phyloP scores from a whole-genome alignment of 2,797 vertebrate species.

The Hypotaenidia philippensis region DNA sequence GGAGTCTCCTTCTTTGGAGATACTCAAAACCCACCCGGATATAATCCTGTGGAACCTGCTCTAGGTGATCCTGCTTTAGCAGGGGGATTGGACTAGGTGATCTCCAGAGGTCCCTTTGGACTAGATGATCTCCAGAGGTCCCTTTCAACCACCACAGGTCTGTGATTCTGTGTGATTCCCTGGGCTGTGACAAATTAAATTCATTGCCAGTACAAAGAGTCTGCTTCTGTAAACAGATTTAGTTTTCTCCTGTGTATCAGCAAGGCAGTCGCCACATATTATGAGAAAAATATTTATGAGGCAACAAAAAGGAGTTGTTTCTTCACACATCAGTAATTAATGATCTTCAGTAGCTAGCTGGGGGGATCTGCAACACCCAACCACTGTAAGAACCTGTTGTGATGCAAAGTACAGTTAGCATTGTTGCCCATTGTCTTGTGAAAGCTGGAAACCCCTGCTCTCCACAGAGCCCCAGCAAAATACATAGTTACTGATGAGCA shows the following conservation, averaged over 20 bases:
- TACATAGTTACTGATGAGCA: neutral
- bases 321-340: neutral
- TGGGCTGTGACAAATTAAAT: neutral
- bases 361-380: neutral
- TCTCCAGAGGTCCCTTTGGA: too few species aligned
- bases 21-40: too few species aligned
- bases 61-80: too few species aligned
- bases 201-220: neutral
- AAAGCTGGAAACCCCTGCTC: neutral
- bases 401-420: neutral
- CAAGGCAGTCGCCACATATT: neutral
- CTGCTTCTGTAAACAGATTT: neutral
- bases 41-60: too few species aligned
- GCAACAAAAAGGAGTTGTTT: neutral
- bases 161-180: too few species aligned
- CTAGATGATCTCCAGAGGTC: too few species aligned
- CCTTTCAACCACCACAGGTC: too few species aligned
- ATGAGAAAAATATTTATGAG: neutral
- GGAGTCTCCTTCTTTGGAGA: too few species aligned
- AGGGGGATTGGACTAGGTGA: too few species aligned
- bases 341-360: neutral
- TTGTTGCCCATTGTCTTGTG: neutral
- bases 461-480: neutral
- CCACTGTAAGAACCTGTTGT: neutral
- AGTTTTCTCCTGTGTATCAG: neutral